Base-by-base conservation (phyloP, 2,113 vertebrate genomes). In the Nematolebias whitei region DNA sequence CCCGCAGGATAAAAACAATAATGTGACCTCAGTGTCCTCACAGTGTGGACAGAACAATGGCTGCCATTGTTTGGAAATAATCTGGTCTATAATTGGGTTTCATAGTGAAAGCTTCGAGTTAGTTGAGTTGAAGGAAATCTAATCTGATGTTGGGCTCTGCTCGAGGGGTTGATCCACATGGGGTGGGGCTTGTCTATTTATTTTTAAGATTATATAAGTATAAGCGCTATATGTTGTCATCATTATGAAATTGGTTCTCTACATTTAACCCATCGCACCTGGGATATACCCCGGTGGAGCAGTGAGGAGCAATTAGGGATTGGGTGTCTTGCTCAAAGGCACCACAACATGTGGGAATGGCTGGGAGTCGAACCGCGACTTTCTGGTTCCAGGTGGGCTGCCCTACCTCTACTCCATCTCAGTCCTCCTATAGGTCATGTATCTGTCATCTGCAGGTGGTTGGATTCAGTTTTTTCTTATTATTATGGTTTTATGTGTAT, bases 51-150 rank as follows among this genome's bases (percentile, higher is more conserved):
- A 26, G 54, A 66, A 76, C 59, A 74, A 78, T 68, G 22, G 62
- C 45, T 45, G 15, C 65, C 40, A 49, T 67, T 82, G 70, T 71
- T 68, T 70, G 57, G 40, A 54, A 54, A 63, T 70, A 23, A 79
- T 78, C 61, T 71, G n/a, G 26, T 44, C 68, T 62, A 45, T 52
- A 67, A 29, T 67, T 43, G n/a, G n/a, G 56, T 63, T 74, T 69
- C 16, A 35, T 45, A 62, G 57, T 74, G 67, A 69, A 62, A 57
- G 58, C 40, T 62, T 50, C 68, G 20, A 44, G 32, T 29, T 23
- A 18, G 52, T 50, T 70, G 20, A 39, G 32, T 29, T 29, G n/a
- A 53, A 38, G 44, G 64, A 26, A 32, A 57, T 61, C 24, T 50
- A 58, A 73, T 67, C 51, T 62, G 32, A 63, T 51, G 12, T 16